Percentiles rank a stretch among this genome's conserved stretches.
Conservation (phyloP, 2,888 invertebrate species). For the Drosophila robusta region DNA sequence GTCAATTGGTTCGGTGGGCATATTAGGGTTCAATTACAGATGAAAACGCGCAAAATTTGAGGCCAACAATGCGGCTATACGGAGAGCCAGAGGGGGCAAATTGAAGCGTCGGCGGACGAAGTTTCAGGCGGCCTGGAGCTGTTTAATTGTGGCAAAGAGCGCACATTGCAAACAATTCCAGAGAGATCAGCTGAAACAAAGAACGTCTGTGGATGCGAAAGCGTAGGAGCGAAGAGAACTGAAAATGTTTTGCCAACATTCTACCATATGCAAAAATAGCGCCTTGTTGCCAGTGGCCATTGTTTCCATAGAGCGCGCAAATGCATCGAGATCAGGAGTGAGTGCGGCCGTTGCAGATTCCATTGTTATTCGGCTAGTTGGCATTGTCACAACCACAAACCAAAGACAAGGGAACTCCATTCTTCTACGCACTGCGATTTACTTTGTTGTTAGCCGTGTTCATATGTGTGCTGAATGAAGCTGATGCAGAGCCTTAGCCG, state of each 20-base stretch:
- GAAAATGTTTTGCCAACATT: conserved; percentile 79
- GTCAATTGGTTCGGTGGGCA: no score
- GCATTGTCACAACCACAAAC: conserved; percentile 42
- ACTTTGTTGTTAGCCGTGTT: conserved; percentile 38
- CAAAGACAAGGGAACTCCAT: conserved; percentile 37
- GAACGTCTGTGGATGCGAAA: background rate
- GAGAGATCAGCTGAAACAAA: background rate
- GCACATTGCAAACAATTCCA: no score
- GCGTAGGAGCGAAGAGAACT: conserved; percentile 6
- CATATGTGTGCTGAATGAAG: conserved; percentile 16
- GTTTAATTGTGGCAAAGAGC: no score
- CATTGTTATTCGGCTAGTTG: conserved; percentile 43
- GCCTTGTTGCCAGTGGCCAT: conserved; percentile 4
- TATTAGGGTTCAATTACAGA: no score
- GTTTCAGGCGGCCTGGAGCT: no score
- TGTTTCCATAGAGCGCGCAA: conserved; percentile 26
- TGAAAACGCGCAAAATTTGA: no score
- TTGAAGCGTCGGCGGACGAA: background rate
- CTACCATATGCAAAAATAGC: conserved; percentile 64
- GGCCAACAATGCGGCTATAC: no score
- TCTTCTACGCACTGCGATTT: conserved; percentile 28
- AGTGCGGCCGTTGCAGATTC: conserved; percentile 3
- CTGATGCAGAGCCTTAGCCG: conserved; percentile 61
- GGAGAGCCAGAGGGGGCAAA: no score
- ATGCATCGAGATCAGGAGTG: conserved; percentile 54